phyloP scores from a whole-genome alignment of 92 coral and sea anemone species.

The Desmophyllum pertusum region DNA sequence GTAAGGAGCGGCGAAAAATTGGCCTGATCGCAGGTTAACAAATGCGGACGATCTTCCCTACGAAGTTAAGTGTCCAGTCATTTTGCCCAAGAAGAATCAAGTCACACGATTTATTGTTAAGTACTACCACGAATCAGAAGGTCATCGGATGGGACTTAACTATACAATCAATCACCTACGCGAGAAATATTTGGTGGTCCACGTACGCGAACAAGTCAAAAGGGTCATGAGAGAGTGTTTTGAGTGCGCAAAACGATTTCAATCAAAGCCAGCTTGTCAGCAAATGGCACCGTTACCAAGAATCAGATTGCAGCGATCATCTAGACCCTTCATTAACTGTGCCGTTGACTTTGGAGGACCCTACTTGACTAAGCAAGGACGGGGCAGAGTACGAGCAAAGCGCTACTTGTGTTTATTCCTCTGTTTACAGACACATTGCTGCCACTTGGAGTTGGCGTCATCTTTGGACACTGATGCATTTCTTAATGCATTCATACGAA shows the following conservation, averaged over 20 bases:
- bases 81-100: constrained; percentile 42
- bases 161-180: constrained; percentile 54
- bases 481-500: constrained; percentile 48
- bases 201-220: constrained; percentile 42
- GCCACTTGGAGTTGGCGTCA: constrained; percentile 59
- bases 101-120: constrained; percentile 25
- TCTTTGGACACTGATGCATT: constrained; percentile 54
- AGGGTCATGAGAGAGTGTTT: constrained; percentile 1
- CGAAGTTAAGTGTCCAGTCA: constrained; percentile 56
- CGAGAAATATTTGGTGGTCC: constrained; percentile 45
- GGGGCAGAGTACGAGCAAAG: constrained; percentile 54
- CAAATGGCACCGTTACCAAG: constrained; percentile 64
- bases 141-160: constrained; percentile 65
- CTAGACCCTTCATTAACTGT: constrained; percentile 52
- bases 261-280: constrained; percentile 29
- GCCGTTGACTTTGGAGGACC: constrained; percentile 58
- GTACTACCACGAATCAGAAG: constrained; percentile 52
- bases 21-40: no score
- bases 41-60: constrained; percentile 41
- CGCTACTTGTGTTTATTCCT: constrained; percentile 59
- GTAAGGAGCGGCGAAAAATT: no score
- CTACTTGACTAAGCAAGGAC: constrained; percentile 44
- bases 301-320: constrained; percentile 36
- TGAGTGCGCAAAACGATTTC: constrained; percentile 7
- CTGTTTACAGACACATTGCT: constrained; percentile 46